Evolutionary conservation across 2,113 vertebrate species (phyloP).

Genomic region (Prunella himalayana): DNA sequence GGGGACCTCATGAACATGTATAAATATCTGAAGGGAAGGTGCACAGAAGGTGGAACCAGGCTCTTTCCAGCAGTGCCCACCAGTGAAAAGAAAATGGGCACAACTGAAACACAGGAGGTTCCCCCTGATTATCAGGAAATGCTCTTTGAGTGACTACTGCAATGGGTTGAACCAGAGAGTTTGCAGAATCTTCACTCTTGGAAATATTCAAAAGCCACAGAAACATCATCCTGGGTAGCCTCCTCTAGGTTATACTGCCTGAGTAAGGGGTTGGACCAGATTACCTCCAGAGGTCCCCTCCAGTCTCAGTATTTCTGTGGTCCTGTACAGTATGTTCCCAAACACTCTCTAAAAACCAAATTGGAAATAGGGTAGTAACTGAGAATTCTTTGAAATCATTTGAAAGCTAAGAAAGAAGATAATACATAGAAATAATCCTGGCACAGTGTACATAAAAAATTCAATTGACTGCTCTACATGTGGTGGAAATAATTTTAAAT

Average conservation of each 20-base stretch:
- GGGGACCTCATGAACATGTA: rapidly evolving
- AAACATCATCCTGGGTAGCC: not conserved
- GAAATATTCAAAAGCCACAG: not conserved
- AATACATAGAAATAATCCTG: not conserved
- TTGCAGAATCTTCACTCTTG: not conserved
- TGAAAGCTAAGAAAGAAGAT: not conserved
- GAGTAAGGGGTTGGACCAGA: not conserved
- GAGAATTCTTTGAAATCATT: not conserved
- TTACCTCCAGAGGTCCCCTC: not conserved
- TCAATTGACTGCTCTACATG: not conserved
- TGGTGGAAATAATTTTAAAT: not conserved
- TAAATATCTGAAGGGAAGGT: not conserved
- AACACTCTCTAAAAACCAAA: not conserved
- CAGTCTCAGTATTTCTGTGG: not conserved
- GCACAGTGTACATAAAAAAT: not conserved
- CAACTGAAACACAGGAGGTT: not conserved
- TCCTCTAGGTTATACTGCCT: not conserved
- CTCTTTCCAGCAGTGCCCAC: not conserved
- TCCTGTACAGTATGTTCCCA: not conserved
- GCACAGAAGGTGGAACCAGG: not conserved
- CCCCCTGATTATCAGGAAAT: not conserved
- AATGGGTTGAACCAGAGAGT: not conserved
- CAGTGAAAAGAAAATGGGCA: not conserved
- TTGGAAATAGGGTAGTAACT: not conserved
- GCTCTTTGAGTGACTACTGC: not conserved